A percentile compares a stretch with the other conserved stretches of the same genome.
Conservation (phyloP, 2,113 vertebrate genomes). For the Microcebus ravelobensis region DNA sequence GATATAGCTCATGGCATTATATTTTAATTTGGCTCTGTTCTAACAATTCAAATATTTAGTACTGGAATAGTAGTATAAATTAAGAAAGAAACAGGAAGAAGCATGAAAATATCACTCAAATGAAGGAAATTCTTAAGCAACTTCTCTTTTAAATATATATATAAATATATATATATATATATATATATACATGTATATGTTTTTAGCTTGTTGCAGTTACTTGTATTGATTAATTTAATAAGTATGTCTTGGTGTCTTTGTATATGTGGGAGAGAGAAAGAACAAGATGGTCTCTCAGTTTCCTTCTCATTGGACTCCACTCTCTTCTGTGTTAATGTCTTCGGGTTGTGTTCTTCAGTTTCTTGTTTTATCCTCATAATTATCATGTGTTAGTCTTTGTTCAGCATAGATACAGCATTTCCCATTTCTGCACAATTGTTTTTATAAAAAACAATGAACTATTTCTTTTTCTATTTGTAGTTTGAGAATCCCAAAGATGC, state of each 20-base stretch:
- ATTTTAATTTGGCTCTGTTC: neutral
- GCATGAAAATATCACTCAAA: neutral
- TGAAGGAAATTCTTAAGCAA: neutral
- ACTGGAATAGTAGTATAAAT: neutral
- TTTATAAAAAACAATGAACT: neutral
- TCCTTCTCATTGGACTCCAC: neutral
- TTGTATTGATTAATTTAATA: neutral
- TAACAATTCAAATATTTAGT: neutral
- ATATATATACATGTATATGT: too few relatives aligned
- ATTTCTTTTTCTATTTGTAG: accelerated
- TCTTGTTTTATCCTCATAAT: neutral
- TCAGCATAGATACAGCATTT: neutral
- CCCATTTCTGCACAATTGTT: neutral
- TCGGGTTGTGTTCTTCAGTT: neutral
- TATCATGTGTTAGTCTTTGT: neutral
- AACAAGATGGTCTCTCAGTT: neutral
- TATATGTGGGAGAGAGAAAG: neutral
- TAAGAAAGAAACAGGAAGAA: neutral
- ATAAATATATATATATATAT: too few relatives aligned
- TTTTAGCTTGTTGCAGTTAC: neutral
- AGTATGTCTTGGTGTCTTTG: neutral
- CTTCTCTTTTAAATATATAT: neutral
- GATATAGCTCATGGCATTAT: neutral
- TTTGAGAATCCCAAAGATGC: slow-evolving; percentile 32
- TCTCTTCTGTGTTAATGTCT: neutral